Conservation (phyloP, 2,888 invertebrate genomes). For the Chymomyza amoena region DNA sequence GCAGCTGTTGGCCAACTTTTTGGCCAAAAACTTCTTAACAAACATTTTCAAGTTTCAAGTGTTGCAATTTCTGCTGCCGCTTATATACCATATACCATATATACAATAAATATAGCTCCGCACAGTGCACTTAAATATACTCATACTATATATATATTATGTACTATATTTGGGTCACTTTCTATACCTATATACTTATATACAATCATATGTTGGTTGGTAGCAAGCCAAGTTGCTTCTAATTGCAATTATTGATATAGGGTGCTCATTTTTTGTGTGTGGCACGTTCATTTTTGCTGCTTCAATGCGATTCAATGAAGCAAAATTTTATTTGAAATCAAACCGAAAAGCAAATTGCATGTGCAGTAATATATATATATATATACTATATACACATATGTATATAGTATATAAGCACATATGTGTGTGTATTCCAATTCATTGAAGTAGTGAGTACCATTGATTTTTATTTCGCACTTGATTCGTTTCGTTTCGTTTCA, state of each 20-base stretch:
- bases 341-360: slow-evolving; percentile 66
- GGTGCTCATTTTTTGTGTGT: slow-evolving; percentile 9
- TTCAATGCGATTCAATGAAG: slow-evolving; percentile 70
- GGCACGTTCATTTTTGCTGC: slow-evolving; percentile 53
- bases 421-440: slow-evolving; percentile 55
- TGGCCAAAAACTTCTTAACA: slow-evolving; percentile 47
- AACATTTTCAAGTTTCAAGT: slow-evolving; percentile 71
- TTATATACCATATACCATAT: neutral
- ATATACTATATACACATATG: no score
- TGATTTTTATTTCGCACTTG: slow-evolving; percentile 72
- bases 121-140: slow-evolving; percentile 44
- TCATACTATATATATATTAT: slow-evolving; percentile 40
- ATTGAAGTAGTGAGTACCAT: slow-evolving; percentile 69
- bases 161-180: slow-evolving; percentile 62
- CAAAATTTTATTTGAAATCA: slow-evolving; percentile 72
- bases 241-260: slow-evolving; percentile 53
- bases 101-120: slow-evolving; percentile 1
- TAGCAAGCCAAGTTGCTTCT: slow-evolving; percentile 37
- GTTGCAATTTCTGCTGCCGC: slow-evolving; percentile 58
- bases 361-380: neutral
- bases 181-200: slow-evolving; percentile 14
- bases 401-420: neutral
- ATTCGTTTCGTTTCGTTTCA: slow-evolving; percentile 70
- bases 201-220: neutral
- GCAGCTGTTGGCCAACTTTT: slow-evolving; percentile 32